Base-by-base conservation (phyloP, 1,140 invertebrate genomes). In the Manduca sexta region DNA sequence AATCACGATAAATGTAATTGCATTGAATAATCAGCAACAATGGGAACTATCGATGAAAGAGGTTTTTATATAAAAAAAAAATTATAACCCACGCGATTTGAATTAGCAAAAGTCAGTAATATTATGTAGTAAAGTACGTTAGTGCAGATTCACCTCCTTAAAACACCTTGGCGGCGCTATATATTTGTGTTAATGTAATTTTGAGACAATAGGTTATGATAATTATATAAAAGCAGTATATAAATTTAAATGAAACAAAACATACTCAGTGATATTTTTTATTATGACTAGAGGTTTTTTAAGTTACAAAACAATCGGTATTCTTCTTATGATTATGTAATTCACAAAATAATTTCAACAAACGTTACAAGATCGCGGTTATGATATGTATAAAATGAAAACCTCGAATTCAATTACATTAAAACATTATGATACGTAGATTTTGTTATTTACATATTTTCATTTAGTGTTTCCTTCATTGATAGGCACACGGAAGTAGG, bases 271-370 rank as follows among this genome's bases (percentile, higher is more conserved):
- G 75, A 82, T 73, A 76, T 76, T 70, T 79, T 84, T 84, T 84
- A 84, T 84, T 84, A 81, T 84, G 81, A 84, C 81, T 84, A 84
- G 81, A 84, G 74, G 81, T 84, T 79, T 79, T 39, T 67, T 75
- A 81, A 76, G 59, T 82, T 84, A 82, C 70, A 84, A 81, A 84
- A 82, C 72, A 79, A 82, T 72, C 64, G 57, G 63, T 76, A 69
- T 72, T 64, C 53, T 61, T 58, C n/a, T 72, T 76, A 30, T 30
- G 60, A 65, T 60, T 68, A 69, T 58, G 58, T 49, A 55, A 68
- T 66, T 74, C 72, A 79, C 77, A 81, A 76, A 80, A 74, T 76
- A 74, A 74, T 58, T 60, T 44, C 53, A 57, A 70, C 50, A 72
- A 68, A 71, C 54, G 48, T 50, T 62, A 50, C 50, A 52, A 56